These are phyloP conservation scores for Cebus imitator DNA, from an alignment of 2,113 vertebrate species.

Conservation along the genomic window DNA sequence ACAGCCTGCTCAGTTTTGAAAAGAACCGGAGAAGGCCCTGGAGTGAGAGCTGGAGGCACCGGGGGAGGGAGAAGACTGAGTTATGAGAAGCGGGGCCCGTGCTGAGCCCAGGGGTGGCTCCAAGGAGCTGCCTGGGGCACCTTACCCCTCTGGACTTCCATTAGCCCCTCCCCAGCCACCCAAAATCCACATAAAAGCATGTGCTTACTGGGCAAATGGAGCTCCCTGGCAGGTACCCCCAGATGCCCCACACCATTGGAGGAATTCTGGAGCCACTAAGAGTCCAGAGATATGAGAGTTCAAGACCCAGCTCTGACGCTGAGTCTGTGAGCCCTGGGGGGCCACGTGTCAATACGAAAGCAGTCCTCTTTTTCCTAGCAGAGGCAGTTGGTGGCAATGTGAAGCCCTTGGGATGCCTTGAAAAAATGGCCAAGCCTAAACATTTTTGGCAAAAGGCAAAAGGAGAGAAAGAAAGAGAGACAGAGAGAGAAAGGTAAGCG, in stretches of 20 bases:
- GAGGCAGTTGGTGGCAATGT: neutral
- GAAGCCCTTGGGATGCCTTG: neutral
- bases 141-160: neutral
- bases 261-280: neutral
- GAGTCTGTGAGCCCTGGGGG: neutral
- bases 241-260: neutral
- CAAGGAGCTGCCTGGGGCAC: neutral
- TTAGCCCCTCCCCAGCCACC: neutral
- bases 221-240: neutral
- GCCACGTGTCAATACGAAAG: neutral
- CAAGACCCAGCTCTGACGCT: neutral
- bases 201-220: neutral
- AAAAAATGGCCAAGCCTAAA: neutral
- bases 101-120: neutral
- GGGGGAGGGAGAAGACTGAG: neutral
- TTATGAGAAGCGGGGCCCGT: neutral
- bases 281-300: fast-evolving
- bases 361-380: neutral
- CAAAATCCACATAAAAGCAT: neutral
- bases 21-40: neutral
- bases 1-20: too few species aligned
- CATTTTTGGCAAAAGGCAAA: neutral
- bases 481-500: neutral
- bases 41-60: neutral
- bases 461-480: neutral